Percentiles rank a stretch among this genome's conserved stretches.
These are phyloP conservation scores for Cheilosia vernalis DNA, from an alignment of 2,888 invertebrate species.

Conservation along the genomic window DNA sequence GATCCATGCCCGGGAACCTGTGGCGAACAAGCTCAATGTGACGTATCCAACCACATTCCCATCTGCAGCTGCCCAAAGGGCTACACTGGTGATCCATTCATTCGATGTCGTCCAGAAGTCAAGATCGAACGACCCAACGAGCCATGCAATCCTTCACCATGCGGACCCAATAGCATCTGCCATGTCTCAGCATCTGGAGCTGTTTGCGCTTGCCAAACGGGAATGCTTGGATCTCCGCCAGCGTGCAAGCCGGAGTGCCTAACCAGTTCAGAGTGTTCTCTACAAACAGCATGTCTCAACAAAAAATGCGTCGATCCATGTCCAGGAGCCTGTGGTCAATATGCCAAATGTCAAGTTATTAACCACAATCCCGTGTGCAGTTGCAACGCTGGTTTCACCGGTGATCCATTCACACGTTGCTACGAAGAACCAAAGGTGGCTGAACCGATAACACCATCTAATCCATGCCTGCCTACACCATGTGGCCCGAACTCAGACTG, in stretches of 20 bases:
- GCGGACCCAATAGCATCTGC: slow-evolving; percentile 90
- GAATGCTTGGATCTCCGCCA: slow-evolving; percentile 89
- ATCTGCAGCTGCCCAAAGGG: slow-evolving; percentile 88
- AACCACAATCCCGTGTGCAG: slow-evolving; percentile 92
- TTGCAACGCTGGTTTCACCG: slow-evolving; percentile 88
- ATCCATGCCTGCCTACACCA: slow-evolving; percentile 87
- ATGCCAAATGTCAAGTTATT: slow-evolving; percentile 91
- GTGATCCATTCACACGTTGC: slow-evolving; percentile 90
- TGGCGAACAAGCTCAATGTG: slow-evolving; percentile 88
- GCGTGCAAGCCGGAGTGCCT: slow-evolving; percentile 91
- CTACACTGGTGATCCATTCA: slow-evolving; percentile 88
- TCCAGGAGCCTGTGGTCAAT: slow-evolving; percentile 90
- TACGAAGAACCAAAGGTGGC: slow-evolving; percentile 82
- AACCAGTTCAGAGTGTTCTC: slow-evolving; percentile 90
- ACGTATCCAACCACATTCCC: slow-evolving; percentile 89
- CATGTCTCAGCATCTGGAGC: slow-evolving; percentile 87
- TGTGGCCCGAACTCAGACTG: slow-evolving; percentile 88
- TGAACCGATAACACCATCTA: slow-evolving; percentile 81
- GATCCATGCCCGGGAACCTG: slow-evolving; percentile 91
- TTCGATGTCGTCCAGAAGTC: slow-evolving; percentile 84
- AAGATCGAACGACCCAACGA: slow-evolving; percentile 80
- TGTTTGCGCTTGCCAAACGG: slow-evolving; percentile 88
- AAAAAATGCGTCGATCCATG: slow-evolving; percentile 91
- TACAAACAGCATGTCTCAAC: slow-evolving; percentile 89
- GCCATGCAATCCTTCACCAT: slow-evolving; percentile 89